Percentiles rank a stretch among this genome's conserved stretches.
Evolutionary conservation across 2,797 vertebrate genomes (phyloP).

Genomic region (Pangasius djambal): DNA sequence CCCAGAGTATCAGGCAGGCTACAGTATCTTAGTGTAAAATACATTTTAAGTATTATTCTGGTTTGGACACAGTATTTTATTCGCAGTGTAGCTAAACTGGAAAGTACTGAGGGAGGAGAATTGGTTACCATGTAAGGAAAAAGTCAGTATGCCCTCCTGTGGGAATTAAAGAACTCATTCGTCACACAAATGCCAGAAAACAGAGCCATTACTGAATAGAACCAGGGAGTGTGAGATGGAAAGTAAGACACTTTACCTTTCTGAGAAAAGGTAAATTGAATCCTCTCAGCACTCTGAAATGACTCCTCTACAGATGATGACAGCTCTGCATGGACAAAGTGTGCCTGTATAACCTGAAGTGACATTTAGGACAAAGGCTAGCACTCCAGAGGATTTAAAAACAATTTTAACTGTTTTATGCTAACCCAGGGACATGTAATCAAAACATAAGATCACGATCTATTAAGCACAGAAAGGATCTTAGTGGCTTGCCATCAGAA

Average conservation of each 20-base stretch:
- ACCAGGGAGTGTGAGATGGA: constrained; percentile 24
- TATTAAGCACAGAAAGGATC: constrained; percentile 24
- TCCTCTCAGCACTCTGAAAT: constrained; percentile 38
- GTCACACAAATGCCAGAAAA: constrained; percentile 51
- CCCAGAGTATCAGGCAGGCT: neutral
- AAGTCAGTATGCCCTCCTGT: constrained; percentile 47
- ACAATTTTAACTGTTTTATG: constrained; percentile 37
- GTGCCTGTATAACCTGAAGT: constrained; percentile 40
- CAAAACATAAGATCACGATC: constrained; percentile 33
- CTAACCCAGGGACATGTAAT: constrained; percentile 23
- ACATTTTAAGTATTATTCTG: constrained; percentile 8
- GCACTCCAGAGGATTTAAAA: constrained; percentile 32
- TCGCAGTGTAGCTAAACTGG: neutral
- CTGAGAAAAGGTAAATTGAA: constrained; percentile 49
- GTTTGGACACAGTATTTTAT: neutral
- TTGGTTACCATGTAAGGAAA: constrained; percentile 50
- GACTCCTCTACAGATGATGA: constrained; percentile 37
- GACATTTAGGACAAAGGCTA: constrained; percentile 50
- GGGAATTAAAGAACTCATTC: constrained; percentile 49
- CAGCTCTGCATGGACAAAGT: constrained; percentile 42
- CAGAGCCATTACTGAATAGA: constrained; percentile 40
- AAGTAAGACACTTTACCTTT: constrained; percentile 28
- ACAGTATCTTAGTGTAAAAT: neutral
- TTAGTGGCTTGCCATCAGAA: constrained; percentile 42
- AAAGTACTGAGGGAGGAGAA: constrained; percentile 34